Evolutionary conservation across 1,140 invertebrate genomes (phyloP).

Genomic region (Bombus haemorrhoidalis): DNA sequence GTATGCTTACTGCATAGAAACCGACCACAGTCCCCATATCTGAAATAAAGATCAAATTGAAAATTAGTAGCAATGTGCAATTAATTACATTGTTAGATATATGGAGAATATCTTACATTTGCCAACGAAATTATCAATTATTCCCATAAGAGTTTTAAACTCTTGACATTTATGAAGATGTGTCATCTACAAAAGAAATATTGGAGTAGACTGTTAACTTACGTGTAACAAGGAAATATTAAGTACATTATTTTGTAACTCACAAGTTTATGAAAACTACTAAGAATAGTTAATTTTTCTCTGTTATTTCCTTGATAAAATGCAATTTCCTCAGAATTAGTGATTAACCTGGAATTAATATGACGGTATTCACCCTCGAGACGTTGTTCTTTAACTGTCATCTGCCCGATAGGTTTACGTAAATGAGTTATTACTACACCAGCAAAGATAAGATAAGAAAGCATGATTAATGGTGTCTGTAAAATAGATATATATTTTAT

Average conservation of each 20-base stretch:
- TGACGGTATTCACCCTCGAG: conserved; percentile 98
- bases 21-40: conserved; percentile 97
- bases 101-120: conserved; percentile 88
- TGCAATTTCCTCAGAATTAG: conserved; percentile 98
- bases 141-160: conserved; percentile 96
- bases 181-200: conserved; percentile 81
- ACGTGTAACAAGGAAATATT: not conserved
- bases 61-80: not conserved
- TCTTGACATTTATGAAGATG: conserved; percentile 95
- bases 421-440: conserved; percentile 91
- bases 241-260: conserved; percentile 67
- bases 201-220: not conserved
- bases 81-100: not conserved
- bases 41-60: conserved; percentile 80
- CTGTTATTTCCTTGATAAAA: conserved; percentile 97
- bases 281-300: conserved; percentile 93
- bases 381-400: conserved; percentile 97
- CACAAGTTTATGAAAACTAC: conserved; percentile 95
- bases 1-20: conserved; percentile 96
- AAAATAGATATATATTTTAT: conserved; percentile 47
- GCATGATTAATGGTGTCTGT: conserved; percentile 93
- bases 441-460: conserved; percentile 92
- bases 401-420: conserved; percentile 91
- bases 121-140: conserved; percentile 97
- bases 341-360: conserved; percentile 97